Evolutionary conservation across 2,888 invertebrate genomes (phyloP).

Genomic region (Digitonthophagus gazella): DNA sequence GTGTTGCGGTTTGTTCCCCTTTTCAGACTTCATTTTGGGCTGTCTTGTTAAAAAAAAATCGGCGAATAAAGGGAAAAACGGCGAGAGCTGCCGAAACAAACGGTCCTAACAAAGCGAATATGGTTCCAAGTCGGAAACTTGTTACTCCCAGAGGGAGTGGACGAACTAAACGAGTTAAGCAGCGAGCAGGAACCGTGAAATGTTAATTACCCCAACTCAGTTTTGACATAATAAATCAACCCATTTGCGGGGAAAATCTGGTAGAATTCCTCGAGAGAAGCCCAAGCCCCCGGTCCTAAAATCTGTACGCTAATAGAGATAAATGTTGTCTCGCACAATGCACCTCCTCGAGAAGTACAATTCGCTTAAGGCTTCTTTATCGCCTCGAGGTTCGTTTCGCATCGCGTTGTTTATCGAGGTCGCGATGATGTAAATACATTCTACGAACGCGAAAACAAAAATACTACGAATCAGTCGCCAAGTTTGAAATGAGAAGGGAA

Average conservation of each 20-base stretch:
- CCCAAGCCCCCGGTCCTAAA: background rate
- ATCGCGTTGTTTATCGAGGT: background rate
- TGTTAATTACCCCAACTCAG: slow-evolving; percentile 14
- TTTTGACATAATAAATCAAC: slow-evolving; percentile 11
- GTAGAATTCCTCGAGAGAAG: background rate
- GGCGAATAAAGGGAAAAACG: too few relatives aligned
- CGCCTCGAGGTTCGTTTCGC: background rate
- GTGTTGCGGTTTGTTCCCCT: too few relatives aligned
- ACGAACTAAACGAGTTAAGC: slow-evolving; percentile 4
- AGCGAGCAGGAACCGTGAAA: slow-evolving; percentile 1
- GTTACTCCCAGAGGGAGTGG: background rate
- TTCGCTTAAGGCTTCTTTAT: background rate
- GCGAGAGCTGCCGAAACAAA: too few relatives aligned
- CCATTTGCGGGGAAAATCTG: slow-evolving; percentile 12
- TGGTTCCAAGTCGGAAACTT: background rate
- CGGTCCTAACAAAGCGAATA: background rate
- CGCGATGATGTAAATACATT: background rate
- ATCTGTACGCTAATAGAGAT: background rate
- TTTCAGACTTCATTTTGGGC: background rate
- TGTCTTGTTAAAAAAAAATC: background rate
- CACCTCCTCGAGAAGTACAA: background rate
- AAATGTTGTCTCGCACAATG: background rate
- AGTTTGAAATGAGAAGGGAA: background rate
- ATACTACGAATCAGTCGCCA: background rate
- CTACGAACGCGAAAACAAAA: background rate